These are phyloP conservation scores for Spea bombifrons DNA, from an alignment of 2,113 vertebrate genomes.

Conservation along the genomic window DNA sequence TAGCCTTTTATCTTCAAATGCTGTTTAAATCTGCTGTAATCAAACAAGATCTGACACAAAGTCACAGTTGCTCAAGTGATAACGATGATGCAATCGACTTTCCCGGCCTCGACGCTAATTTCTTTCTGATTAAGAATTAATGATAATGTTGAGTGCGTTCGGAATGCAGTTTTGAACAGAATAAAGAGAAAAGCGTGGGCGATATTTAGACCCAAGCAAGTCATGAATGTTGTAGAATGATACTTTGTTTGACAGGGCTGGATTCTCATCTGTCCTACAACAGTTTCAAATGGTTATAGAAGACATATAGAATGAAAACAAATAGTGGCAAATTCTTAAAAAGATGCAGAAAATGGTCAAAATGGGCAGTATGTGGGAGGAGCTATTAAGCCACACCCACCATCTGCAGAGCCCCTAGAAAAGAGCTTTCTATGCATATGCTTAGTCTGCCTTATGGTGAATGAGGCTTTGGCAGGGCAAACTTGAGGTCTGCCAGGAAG, in stretches of 20 bases:
- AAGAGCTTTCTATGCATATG: no score
- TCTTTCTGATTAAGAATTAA: slow-evolving; percentile 38
- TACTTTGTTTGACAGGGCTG: neutral
- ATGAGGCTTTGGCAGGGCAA: no score
- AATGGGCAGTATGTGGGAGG: no score
- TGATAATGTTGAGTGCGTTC: slow-evolving; percentile 18
- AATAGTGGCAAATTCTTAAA: no score
- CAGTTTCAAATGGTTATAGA: no score
- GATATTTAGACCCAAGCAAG: neutral
- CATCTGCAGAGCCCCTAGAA: no score
- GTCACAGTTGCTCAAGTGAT: slow-evolving; percentile 21
- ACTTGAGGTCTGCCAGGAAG: no score
- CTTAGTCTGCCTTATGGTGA: no score
- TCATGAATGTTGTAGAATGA: slow-evolving; percentile 20
- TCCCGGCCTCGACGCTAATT: neutral
- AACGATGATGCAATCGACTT: slow-evolving; percentile 26
- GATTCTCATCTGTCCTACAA: no score
- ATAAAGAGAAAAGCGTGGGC: neutral
- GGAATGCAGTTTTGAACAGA: neutral
- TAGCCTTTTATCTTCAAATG: slow-evolving; percentile 23
- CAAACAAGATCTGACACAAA: slow-evolving; percentile 39
- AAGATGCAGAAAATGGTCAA: no score
- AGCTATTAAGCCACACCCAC: no score
- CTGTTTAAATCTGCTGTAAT: slow-evolving; percentile 26
- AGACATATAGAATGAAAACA: no score